Base-by-base conservation (phyloP, 2,113 vertebrate genomes). In the Alosa alosa region DNA sequence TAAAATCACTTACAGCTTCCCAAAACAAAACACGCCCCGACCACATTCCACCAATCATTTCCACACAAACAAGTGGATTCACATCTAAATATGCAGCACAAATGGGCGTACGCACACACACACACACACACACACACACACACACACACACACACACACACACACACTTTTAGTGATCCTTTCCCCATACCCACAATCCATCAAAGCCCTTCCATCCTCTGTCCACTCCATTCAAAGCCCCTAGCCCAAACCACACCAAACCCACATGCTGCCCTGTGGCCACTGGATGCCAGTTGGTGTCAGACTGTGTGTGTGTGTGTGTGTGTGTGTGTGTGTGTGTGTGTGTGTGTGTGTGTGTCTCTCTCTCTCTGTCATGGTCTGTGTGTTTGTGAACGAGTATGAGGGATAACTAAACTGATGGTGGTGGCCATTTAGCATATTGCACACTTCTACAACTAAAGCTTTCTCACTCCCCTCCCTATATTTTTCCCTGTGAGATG, bases 361-460 rank as follows among this genome's bases (percentile, higher is more conserved):
- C 31, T 31, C 31, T 31, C 31, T 31, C 31, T 44, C 41, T 44
- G 41, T 44, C 41, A 22, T 64, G 11, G 47, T 49, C 47, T 49
- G 47, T 49, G 47, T 55, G 13, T 55, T 55, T 55, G 64, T 72
- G 64, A 72, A 15, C 25, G 13, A 72, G 64, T 72, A 72, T 72
- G 64, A 72, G 13, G 64, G 64, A 72, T 3, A 72, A 15, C 64
- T 31, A 72, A 68, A 72, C 10, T 72, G 64, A 72, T 31, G n/a
- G 10, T 36, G 64, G n/a, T 3, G 5, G 25, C 87, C 91, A 91
- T 91, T 93, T 94, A 93, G 90, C 64, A 72, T 72, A 25, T 36
- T 72, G 64, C 64, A 72, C 64, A 4, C 25, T 11, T 31, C n/a
- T 36, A 36, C n/a, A 72, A 72, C 22, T 31, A 9, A 72, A 72